phyloP scores from a whole-genome alignment of 2,797 vertebrate genomes.

The Danio jaintianensis region DNA sequence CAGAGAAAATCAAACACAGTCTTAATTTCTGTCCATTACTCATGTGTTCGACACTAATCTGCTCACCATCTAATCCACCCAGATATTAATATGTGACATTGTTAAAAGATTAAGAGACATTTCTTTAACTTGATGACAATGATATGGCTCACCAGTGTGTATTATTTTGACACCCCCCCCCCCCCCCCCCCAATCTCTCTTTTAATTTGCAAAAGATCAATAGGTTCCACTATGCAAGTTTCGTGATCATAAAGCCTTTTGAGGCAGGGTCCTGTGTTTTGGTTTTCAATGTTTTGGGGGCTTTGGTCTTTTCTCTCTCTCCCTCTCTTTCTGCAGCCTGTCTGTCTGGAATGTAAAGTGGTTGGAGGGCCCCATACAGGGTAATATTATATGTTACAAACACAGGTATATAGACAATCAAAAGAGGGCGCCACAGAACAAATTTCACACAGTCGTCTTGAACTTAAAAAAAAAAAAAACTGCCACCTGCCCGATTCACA shows the following conservation, averaged over 20 bases:
- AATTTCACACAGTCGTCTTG: not conserved
- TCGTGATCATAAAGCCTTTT: not conserved
- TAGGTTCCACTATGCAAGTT: not conserved
- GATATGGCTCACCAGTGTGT: too few relatives aligned
- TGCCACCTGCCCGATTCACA: not conserved
- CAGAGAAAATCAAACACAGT: too few relatives aligned
- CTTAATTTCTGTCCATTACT: too few relatives aligned
- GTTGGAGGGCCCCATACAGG: not conserved
- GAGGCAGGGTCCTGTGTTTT: not conserved
- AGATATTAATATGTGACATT: too few relatives aligned
- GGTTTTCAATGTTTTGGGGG: not conserved
- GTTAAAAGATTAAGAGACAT: too few relatives aligned
- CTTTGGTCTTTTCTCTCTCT: not conserved
- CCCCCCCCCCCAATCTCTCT: too few relatives aligned
- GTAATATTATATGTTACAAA: not conserved
- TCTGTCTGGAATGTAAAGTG: conserved; percentile 27
- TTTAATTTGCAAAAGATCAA: not conserved
- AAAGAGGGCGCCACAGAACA: conserved; percentile 6
- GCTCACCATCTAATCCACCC: too few relatives aligned
- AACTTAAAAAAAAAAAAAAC: not conserved
- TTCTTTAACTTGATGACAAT: too few relatives aligned
- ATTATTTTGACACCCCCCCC: too few relatives aligned
- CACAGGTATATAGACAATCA: not conserved
- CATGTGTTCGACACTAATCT: too few relatives aligned
- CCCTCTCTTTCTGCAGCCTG: not conserved